These are phyloP conservation scores for Balaenoptera acutorostrata DNA, from an alignment of 2,113 vertebrate genomes.

Conservation along the genomic window DNA sequence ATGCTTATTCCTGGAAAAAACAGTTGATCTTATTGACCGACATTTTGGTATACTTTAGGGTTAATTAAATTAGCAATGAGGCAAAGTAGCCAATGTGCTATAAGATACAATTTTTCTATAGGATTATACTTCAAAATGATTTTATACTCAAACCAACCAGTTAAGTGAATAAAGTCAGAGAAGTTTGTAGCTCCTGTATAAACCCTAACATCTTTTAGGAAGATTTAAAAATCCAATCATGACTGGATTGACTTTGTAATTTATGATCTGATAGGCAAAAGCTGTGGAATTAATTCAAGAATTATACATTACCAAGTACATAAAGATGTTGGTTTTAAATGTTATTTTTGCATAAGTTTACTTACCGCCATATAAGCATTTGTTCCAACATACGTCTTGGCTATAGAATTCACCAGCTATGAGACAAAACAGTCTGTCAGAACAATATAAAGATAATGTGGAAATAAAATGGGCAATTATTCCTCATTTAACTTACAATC, in stretches of 20 bases:
- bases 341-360: slow-evolving; percentile 76
- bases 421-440: slow-evolving; percentile 86
- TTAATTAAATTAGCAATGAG: neutral
- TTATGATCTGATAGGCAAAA: slow-evolving; percentile 20
- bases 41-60: neutral
- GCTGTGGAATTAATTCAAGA: slow-evolving; percentile 27
- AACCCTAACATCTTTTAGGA: neutral
- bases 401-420: slow-evolving; percentile 99
- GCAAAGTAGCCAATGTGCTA: neutral
- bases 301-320: slow-evolving; percentile 32
- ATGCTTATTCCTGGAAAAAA: neutral
- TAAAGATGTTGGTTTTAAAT: slow-evolving; percentile 62
- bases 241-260: slow-evolving; percentile 43
- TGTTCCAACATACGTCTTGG: slow-evolving; percentile 99
- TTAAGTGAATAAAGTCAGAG: slow-evolving; percentile 35
- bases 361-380: slow-evolving; percentile 99
- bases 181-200: neutral
- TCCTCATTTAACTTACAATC: slow-evolving; percentile 87
- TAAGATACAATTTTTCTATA: neutral
- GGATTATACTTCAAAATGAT: neutral
- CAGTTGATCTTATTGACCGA: neutral
- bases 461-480: slow-evolving; percentile 90
- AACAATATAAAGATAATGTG: slow-evolving; percentile 87
- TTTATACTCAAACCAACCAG: slow-evolving; percentile 15
- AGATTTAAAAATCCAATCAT: slow-evolving; percentile 30